Conservation (phyloP, 2,797 vertebrate genomes). For the Vireo griseus region DNA sequence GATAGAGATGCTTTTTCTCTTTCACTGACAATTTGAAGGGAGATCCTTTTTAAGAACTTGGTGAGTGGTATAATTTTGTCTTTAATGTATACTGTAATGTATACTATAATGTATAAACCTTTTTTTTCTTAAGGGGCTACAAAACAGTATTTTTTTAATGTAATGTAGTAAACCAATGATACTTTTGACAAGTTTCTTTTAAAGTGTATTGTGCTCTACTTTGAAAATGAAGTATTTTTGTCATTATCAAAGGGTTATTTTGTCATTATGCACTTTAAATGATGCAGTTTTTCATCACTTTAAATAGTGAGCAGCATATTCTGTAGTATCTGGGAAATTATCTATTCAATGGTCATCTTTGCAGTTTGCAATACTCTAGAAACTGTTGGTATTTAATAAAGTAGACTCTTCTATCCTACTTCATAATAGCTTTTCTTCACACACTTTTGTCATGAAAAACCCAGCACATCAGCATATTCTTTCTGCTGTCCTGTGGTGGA, state of each 20-base stretch:
- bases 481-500: neutral
- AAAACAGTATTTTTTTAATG: neutral
- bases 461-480: neutral
- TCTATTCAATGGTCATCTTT: neutral
- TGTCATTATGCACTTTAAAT: neutral
- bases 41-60: neutral
- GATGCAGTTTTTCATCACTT: neutral
- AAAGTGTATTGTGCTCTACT: neutral
- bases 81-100: neutral
- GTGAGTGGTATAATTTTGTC: neutral
- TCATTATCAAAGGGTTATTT: neutral
- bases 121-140: neutral
- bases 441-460: neutral
- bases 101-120: rapidly evolving
- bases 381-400: neutral
- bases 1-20: neutral
- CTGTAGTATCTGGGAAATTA: neutral
- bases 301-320: neutral
- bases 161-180: neutral
- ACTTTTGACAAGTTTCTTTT: neutral
- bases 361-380: neutral
- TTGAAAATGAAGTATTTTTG: neutral
- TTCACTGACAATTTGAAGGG: neutral
- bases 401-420: neutral
- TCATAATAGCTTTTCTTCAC: neutral